phyloP scores from a whole-genome alignment of 1,140 invertebrate genomes.

The Drosophila setifemur region DNA sequence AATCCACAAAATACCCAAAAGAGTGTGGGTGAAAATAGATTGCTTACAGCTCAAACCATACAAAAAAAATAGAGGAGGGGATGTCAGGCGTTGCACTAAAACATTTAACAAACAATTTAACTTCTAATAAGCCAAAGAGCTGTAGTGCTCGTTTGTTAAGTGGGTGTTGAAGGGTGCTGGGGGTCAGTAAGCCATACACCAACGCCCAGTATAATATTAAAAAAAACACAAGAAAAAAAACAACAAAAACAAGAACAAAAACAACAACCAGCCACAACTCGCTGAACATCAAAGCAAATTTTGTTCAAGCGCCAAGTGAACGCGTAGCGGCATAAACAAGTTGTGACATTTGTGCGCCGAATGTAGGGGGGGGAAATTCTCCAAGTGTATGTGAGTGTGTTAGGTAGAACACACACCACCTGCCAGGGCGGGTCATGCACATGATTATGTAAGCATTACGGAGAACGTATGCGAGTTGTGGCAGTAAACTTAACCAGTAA shows the following conservation, averaged over 20 bases:
- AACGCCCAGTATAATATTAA: constrained; percentile 53
- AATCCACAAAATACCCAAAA: constrained; percentile 22
- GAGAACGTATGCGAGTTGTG: not conserved
- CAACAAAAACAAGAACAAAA: constrained; percentile 35
- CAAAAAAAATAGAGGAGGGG: not conserved
- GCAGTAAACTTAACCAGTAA: constrained; percentile 7
- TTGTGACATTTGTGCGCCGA: constrained; percentile 42
- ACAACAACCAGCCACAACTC: constrained; percentile 39
- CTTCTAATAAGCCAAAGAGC: constrained; percentile 57
- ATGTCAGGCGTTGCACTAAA: constrained; percentile 13
- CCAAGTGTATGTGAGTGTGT: constrained; percentile 11
- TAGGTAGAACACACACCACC: constrained; percentile 32
- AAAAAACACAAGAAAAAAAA: constrained; percentile 33
- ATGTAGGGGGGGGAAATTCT: not conserved
- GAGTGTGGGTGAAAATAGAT: constrained; percentile 27
- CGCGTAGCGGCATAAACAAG: constrained; percentile 55
- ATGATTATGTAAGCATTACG: constrained; percentile 25
- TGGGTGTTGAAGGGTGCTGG: not conserved
- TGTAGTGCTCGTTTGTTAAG: not conserved
- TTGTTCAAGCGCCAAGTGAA: constrained; percentile 40
- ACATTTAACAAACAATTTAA: constrained; percentile 69
- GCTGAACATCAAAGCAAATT: constrained; percentile 66
- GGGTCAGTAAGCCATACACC: constrained; percentile 22
- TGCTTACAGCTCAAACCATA: not conserved
- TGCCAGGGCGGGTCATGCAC: constrained; percentile 35